These are phyloP conservation scores for Malurus leucopterus DNA, from an alignment of 2,797 vertebrate genomes.

Conservation along the genomic window DNA sequence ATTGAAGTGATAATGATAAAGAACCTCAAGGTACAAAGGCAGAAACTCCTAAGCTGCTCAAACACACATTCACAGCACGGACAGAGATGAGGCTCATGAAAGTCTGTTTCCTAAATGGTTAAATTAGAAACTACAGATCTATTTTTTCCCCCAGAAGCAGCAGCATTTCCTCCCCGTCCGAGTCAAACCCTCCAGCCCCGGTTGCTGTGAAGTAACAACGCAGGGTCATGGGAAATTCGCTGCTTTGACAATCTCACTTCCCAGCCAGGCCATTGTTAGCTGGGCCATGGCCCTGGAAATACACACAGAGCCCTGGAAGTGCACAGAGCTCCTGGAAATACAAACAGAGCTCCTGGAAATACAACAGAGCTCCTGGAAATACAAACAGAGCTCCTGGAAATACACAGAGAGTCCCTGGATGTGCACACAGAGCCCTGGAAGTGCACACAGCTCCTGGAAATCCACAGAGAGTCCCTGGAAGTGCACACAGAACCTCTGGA, in stretches of 20 bases:
- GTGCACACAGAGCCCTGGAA: not conserved
- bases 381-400: no score
- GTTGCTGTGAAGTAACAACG: conserved; percentile 55
- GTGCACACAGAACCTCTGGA: not conserved
- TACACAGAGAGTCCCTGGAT: not conserved
- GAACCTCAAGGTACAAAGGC: not conserved
- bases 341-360: no score
- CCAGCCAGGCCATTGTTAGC: conserved; percentile 55
- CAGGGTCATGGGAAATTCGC: conserved; percentile 74
- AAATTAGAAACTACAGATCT: not conserved
- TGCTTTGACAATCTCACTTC: conserved; percentile 45
- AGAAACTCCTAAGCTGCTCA: not conserved
- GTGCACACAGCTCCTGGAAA: no score
- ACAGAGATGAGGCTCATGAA: not conserved
- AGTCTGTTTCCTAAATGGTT: conserved; percentile 20
- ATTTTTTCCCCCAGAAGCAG: conserved; percentile 41
- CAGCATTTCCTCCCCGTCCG: conserved; percentile 67
- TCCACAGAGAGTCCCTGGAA: not conserved
- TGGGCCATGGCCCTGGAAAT: not conserved
- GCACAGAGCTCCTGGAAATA: no score
- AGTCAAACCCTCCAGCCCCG: conserved; percentile 35
- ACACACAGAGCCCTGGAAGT: no score
- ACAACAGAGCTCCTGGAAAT: not conserved
- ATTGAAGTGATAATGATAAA: not conserved
- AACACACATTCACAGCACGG: accelerated